These are phyloP conservation scores for Apteryx owenii DNA, from an alignment of 2,113 vertebrate genomes.

Conservation along the genomic window DNA sequence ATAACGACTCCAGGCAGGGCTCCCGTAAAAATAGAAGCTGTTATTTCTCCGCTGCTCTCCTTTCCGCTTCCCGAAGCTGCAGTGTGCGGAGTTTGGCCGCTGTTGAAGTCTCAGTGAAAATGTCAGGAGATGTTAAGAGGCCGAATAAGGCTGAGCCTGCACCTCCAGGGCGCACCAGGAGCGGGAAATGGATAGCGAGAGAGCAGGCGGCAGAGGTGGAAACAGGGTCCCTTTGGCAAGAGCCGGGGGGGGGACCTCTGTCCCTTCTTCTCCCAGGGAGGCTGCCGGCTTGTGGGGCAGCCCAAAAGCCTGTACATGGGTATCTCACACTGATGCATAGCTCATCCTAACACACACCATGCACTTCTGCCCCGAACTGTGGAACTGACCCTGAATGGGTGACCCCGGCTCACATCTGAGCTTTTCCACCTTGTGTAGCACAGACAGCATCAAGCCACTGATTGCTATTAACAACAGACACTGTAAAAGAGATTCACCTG, in stretches of 20 bases:
- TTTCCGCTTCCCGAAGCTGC: neutral
- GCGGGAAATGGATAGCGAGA: neutral
- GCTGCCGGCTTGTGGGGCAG: neutral
- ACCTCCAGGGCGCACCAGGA: neutral
- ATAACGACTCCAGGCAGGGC: constrained; percentile 38
- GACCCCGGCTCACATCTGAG: neutral
- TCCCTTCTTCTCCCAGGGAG: neutral
- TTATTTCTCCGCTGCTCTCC: neutral
- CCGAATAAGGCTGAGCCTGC: neutral
- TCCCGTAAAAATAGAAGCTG: neutral
- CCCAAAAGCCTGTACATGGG: neutral
- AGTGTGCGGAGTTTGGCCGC: neutral
- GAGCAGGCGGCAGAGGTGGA: neutral
- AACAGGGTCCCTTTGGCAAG: too few relatives aligned
- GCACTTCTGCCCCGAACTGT: too few relatives aligned
- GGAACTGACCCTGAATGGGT: neutral
- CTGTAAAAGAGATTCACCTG: neutral
- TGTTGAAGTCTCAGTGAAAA: neutral
- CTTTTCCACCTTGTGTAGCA: neutral
- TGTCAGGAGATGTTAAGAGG: neutral
- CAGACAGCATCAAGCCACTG: neutral
- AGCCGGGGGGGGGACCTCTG: neutral
- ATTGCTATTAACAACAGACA: neutral
- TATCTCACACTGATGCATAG: neutral
- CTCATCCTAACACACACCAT: fast-evolving